These are phyloP conservation scores for Oxyscelio sp. DNA, from an alignment of 2,888 invertebrate genomes.

Conservation along the genomic window DNA sequence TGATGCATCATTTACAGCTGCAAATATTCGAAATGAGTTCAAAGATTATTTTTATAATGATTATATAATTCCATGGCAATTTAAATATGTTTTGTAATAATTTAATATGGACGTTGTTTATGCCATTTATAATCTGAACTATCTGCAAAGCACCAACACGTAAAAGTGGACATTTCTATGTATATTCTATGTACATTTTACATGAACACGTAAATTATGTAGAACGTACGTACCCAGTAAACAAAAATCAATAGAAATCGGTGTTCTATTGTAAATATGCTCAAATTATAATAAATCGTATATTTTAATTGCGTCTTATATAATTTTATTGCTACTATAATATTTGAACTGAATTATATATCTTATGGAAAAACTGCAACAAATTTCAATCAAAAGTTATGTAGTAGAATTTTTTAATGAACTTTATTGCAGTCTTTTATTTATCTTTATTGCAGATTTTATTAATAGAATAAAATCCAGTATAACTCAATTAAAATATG, in stretches of 20 bases:
- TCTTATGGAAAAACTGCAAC: not conserved
- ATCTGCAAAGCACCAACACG: no score
- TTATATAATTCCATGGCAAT: conserved; percentile 2
- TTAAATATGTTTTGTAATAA: conserved; percentile 1
- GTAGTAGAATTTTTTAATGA: not conserved
- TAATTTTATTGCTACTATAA: not conserved
- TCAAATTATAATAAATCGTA: conserved; percentile 3
- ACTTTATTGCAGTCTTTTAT: not conserved
- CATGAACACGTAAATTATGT: no score
- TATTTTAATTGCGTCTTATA: not conserved
- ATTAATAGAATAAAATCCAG: conserved; percentile 3
- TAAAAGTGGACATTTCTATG: no score
- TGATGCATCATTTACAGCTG: not conserved
- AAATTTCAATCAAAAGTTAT: conserved; percentile 5
- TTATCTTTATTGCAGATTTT: no score
- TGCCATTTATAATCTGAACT: no score
- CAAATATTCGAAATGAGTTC: not conserved
- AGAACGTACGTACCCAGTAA: not conserved
- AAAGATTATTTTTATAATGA: conserved; percentile 4
- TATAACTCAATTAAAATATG: not conserved
- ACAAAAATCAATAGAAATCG: conserved; percentile 1
- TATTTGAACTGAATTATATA: not conserved
- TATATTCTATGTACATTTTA: no score
- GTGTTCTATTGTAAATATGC: not conserved
- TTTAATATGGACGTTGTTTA: no score